phyloP scores from a whole-genome alignment of 2,888 invertebrate genomes.

The Venustoraphidia nigricollis region DNA sequence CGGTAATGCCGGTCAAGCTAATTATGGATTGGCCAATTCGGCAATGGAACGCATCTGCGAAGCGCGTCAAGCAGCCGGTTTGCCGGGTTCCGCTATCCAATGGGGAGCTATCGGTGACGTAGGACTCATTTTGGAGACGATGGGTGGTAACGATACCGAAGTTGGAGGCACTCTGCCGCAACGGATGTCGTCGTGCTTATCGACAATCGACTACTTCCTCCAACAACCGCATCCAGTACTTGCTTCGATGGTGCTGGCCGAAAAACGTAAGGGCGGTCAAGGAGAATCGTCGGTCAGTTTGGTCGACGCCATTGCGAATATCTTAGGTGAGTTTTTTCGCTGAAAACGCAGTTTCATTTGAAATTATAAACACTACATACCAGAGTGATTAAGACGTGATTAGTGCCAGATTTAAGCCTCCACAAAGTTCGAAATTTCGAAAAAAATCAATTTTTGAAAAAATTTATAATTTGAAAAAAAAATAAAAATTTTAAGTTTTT shows the following conservation, averaged over 20 bases:
- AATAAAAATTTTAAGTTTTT: too few relatives aligned
- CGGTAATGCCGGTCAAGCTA: constrained; percentile 91
- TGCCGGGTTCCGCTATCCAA: constrained; percentile 82
- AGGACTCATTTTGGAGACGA: constrained; percentile 77
- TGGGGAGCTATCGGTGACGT: constrained; percentile 99
- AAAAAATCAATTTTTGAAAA: too few relatives aligned
- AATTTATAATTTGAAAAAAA: too few relatives aligned
- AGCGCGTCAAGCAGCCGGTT: constrained; percentile 62
- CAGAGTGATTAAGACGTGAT: too few relatives aligned
- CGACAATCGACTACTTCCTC: constrained; percentile 77
- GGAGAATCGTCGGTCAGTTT: constrained; percentile 44
- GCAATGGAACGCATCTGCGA: constrained; percentile 94
- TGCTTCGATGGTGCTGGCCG: constrained; percentile 75
- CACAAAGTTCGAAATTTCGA: too few relatives aligned
- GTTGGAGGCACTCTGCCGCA: constrained; percentile 95
- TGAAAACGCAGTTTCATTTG: too few relatives aligned
- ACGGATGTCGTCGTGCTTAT: constrained; percentile 83
- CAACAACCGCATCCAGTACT: constrained; percentile 75
- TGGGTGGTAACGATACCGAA: constrained; percentile 79
- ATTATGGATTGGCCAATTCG: constrained; percentile 95
- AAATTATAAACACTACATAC: too few relatives aligned
- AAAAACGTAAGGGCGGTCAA: constrained; percentile 51
- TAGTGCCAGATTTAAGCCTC: too few relatives aligned
- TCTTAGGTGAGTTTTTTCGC: constrained; percentile 41
- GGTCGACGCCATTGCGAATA: constrained; percentile 70